Percentiles rank a stretch among this genome's conserved stretches.
Evolutionary conservation across 2,113 vertebrate species (phyloP).

Genomic region (Megaceryle torquata): DNA sequence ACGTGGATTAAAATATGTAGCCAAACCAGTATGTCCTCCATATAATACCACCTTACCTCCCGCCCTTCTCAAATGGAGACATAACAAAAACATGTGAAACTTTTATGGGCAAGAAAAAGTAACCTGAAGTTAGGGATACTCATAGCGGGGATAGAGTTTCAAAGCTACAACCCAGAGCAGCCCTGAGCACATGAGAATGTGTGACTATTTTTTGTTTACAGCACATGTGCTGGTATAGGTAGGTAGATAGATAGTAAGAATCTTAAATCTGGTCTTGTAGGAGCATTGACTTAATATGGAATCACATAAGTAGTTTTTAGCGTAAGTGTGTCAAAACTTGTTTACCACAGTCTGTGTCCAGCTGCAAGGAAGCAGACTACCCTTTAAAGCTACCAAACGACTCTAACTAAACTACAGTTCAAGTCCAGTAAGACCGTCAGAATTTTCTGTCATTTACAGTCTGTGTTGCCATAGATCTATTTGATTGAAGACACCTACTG

Average conservation of each 20-base stretch:
- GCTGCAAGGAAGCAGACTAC: slow-evolving; percentile 14
- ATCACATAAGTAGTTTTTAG: background rate
- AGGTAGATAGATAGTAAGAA: too few species aligned
- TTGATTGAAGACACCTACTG: slow-evolving; percentile 63
- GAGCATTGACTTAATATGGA: background rate
- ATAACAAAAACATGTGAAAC: slow-evolving; percentile 63
- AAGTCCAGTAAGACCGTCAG: slow-evolving; percentile 57
- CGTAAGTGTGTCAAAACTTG: background rate
- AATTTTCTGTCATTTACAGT: slow-evolving; percentile 58
- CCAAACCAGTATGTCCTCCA: background rate
- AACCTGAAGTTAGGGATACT: slow-evolving; percentile 54
- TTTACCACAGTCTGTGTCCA: slow-evolving; percentile 8
- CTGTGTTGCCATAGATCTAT: slow-evolving; percentile 52
- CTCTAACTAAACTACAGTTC: slow-evolving; percentile 38
- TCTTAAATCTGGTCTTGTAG: background rate
- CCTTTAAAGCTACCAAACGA: slow-evolving; percentile 22
- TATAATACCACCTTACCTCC: background rate
- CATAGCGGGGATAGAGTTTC: slow-evolving; percentile 46
- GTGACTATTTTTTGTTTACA: slow-evolving; percentile 42
- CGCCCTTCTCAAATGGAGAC: slow-evolving; percentile 55
- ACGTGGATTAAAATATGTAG: background rate
- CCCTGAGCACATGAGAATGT: background rate
- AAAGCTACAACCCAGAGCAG: slow-evolving; percentile 43
- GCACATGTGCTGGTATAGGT: background rate
- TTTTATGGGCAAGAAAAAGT: slow-evolving; percentile 59